Conservation (phyloP, 2,113 vertebrate genomes). For the Abramis brama region DNA sequence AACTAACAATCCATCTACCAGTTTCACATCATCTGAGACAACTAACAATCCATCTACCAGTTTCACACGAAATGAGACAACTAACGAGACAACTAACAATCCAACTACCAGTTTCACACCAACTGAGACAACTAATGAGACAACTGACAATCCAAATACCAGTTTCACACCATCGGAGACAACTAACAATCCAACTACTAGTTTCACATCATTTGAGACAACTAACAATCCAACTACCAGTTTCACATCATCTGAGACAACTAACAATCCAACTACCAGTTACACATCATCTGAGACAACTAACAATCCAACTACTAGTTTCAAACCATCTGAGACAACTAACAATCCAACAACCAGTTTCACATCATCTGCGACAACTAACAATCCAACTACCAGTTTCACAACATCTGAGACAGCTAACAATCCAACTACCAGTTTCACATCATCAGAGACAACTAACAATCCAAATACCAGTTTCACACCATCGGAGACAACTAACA, state of each 20-base stretch:
- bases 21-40: no score
- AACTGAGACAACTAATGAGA: no score
- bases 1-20: rapidly evolving
- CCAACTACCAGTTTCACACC: no score
- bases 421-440: not conserved
- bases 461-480: not conserved
- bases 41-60: not conserved
- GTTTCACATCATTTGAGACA: not conserved
- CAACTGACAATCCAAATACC: rapidly evolving
- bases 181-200: not conserved
- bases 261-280: no score
- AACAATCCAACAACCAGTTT: not conserved
- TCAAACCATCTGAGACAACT: not conserved
- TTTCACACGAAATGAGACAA: not conserved
- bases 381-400: not conserved
- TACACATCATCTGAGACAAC: not conserved
- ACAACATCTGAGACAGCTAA: not conserved
- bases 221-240: not conserved
- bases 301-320: not conserved
- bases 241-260: no score
- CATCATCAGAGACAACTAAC: not conserved
- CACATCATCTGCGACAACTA: not conserved
- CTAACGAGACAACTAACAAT: no score
- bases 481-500: not conserved
- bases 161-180: rapidly evolving